Evolutionary conservation across 2,888 invertebrate genomes (phyloP), one percentile per base, ranked within the genome.

Genomic region (Unio pictorum): DNA sequence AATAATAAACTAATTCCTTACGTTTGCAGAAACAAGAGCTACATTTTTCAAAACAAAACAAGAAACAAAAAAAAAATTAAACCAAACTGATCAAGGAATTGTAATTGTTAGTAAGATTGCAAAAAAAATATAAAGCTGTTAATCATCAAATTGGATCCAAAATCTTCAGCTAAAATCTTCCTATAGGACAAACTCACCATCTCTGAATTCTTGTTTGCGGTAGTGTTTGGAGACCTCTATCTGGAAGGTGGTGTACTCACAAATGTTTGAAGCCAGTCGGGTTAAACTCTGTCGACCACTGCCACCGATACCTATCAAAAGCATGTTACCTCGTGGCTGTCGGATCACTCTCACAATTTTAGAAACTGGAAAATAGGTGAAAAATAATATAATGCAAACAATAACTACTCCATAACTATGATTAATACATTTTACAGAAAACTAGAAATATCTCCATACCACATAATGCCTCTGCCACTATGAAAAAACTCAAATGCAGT

Each of bases 231-330:
- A 94, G 61, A 96, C 94, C 77, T 94, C 93, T 64, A 96, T 94
- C 91, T 95, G 94, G 91, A 94, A 96, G 0, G 94, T 93, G 68
- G 91, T 92, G 86, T 94, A 94, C 86, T 95, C 95, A 89, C 95
- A 94, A 80, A 97, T 94, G 90, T 94, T 95, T 0, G 95, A 93
- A 0, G 95, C 94, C 7, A 97, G 89, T 34, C 94, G 92, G 0
- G 95, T 93, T 76, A 96, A 91, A 56, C 95, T 95, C 88, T 95
- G 95, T 17, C 96, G 92, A 0, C 96, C 96, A 72, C 95, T 95
- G 2, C 96, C 96, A 80, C 95, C 94, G 71, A 96, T 94, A 55
- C 96, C 96, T 57, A 96, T 93, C 73, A 96, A 93, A 23, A 96
- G 91, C 93, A 95, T 93, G 88, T 96, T 94, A 0, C 96, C 96